Percentiles rank a stretch among this genome's conserved stretches.
Evolutionary conservation across 2,888 invertebrate genomes (phyloP).

Genomic region (Acronicta aceris): DNA sequence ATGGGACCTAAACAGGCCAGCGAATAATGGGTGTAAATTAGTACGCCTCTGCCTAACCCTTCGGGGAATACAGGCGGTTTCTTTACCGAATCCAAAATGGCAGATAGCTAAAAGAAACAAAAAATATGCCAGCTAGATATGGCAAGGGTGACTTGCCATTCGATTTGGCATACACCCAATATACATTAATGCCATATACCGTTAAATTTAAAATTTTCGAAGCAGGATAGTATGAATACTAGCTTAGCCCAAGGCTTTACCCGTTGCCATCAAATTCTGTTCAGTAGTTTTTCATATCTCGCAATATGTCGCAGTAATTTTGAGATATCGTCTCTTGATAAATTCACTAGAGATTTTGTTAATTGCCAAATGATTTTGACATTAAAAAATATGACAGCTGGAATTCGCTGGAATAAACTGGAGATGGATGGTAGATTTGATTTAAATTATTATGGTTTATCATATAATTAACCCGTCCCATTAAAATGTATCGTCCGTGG

Average conservation of each 20-base stretch:
- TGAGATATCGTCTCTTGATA: background rate
- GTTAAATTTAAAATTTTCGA: constrained; percentile 73
- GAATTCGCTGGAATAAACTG: no score
- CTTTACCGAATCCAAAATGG: constrained; percentile 21
- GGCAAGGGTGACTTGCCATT: constrained; percentile 20
- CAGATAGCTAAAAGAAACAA: constrained; percentile 54
- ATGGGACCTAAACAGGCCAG: no score
- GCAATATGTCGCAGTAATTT: background rate
- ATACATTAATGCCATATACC: constrained; percentile 78
- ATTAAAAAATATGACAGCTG: no score
- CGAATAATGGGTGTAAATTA: no score
- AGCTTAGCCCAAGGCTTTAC: constrained; percentile 45
- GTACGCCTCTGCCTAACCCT: no score
- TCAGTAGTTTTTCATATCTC: background rate
- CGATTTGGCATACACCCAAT: constrained; percentile 77
- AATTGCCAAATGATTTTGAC: no score
- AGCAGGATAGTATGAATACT: constrained; percentile 5
- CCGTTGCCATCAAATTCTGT: constrained; percentile 16
- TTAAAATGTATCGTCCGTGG: no score
- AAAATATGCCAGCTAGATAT: constrained; percentile 45
- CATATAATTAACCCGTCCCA: no score
- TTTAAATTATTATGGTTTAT: no score
- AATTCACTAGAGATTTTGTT: background rate
- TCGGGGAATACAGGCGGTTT: no score
- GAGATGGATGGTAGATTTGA: no score